Conservation (phyloP, 2,888 invertebrate species). For the Acronicta leporina region DNA sequence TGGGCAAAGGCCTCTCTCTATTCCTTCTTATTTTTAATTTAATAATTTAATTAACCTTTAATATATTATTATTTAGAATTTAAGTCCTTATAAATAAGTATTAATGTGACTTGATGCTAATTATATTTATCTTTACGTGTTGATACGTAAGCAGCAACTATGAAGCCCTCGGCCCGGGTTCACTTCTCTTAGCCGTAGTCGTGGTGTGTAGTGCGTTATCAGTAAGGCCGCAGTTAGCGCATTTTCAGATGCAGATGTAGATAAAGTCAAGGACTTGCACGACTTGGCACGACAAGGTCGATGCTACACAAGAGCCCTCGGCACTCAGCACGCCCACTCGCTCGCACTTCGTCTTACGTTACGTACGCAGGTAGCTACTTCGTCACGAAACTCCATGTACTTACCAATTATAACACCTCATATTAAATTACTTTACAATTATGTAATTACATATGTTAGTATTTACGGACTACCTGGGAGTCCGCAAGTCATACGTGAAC, state of each 20-base stretch:
- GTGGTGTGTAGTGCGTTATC: neutral
- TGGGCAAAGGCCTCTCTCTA: too few relatives aligned
- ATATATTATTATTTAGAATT: too few relatives aligned
- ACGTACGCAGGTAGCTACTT: too few relatives aligned
- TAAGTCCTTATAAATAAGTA: too few relatives aligned
- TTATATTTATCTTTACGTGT: neutral
- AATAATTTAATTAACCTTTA: too few relatives aligned
- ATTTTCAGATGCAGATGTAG: conserved; percentile 26
- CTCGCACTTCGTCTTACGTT: neutral
- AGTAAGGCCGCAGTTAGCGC: neutral
- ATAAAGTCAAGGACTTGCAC: conserved; percentile 28
- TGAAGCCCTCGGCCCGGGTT: neutral
- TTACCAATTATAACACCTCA: neutral
- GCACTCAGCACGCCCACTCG: conserved; percentile 8
- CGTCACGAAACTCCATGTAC: conserved; percentile 13
- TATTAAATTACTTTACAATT: too few relatives aligned
- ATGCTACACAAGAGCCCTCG: conserved; percentile 2
- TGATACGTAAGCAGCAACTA: neutral
- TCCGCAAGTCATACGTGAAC: too few relatives aligned
- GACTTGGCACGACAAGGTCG: conserved; percentile 24
- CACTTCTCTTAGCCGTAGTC: neutral
- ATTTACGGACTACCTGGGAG: too few relatives aligned
- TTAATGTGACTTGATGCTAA: too few relatives aligned
- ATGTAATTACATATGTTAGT: too few relatives aligned
- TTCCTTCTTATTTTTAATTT: too few relatives aligned